These are phyloP conservation scores for Distichodus sexfasciatus DNA, from an alignment of 2,797 vertebrate genomes.

Conservation along the genomic window DNA sequence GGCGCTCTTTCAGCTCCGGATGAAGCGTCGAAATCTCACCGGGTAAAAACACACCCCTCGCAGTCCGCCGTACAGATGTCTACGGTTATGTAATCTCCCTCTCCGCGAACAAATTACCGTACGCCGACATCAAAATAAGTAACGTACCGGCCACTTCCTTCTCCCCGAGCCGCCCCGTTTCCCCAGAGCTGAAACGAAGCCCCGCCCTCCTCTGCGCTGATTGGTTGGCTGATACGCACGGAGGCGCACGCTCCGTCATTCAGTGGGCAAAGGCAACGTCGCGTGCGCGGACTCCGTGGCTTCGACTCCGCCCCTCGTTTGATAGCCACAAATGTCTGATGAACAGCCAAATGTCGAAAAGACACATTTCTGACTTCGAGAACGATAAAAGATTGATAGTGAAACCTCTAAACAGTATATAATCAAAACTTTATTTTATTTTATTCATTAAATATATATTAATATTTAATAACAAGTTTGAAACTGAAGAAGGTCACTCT, in stretches of 20 bases:
- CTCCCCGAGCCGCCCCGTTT: slow-evolving; percentile 35
- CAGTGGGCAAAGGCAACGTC: slow-evolving; percentile 40
- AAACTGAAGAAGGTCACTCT: no score
- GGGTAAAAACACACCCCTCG: slow-evolving; percentile 14
- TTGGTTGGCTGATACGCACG: slow-evolving; percentile 34
- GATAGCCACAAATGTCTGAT: slow-evolving; percentile 1
- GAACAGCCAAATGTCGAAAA: background rate
- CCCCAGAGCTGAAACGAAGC: slow-evolving; percentile 15
- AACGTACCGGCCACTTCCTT: slow-evolving; percentile 51
- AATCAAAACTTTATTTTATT: no score
- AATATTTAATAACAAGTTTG: no score
- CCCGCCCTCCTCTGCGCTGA: slow-evolving; percentile 37
- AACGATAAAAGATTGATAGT: background rate
- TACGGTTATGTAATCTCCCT: slow-evolving; percentile 17
- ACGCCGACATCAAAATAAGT: slow-evolving; percentile 37
- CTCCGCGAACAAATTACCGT: slow-evolving; percentile 6
- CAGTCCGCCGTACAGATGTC: slow-evolving; percentile 9
- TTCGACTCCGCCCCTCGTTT: slow-evolving; percentile 8
- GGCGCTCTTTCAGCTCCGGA: slow-evolving; percentile 1
- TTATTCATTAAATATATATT: no score
- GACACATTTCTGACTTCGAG: background rate
- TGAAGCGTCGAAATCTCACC: background rate
- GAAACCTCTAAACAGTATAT: background rate
- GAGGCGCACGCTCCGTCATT: background rate
- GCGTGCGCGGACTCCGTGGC: slow-evolving; percentile 18